Evolutionary conservation across 2,888 invertebrate species (phyloP).

Genomic region (Lysandra coridon): DNA sequence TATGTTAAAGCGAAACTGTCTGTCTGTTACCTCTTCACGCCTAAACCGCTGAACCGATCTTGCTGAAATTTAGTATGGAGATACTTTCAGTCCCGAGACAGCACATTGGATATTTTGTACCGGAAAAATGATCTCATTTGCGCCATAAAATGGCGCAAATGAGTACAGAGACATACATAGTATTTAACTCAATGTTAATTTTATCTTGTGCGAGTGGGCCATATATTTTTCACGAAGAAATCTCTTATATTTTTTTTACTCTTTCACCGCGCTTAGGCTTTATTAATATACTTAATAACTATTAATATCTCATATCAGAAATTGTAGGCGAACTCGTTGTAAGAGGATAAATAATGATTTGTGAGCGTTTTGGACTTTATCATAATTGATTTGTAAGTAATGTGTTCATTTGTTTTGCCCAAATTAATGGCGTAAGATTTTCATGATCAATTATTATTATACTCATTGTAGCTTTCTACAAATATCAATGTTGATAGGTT

Average conservation of each 20-base stretch:
- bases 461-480: no score
- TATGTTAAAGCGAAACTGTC: no score
- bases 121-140: no score
- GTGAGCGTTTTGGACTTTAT: not conserved
- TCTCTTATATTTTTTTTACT: not conserved
- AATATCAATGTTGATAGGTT: no score
- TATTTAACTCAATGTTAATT: not conserved
- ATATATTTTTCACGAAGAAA: not conserved
- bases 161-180: no score
- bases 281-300: not conserved
- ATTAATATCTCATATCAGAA: not conserved
- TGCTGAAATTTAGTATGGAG: no score
- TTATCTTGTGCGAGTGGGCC: not conserved
- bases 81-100: no score
- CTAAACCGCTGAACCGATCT: no score
- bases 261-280: not conserved
- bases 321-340: not conserved
- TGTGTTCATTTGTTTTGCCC: not conserved
- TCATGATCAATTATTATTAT: not conserved
- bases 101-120: no score
- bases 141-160: no score
- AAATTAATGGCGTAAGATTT: not conserved
- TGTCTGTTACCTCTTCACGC: no score
- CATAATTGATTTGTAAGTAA: not conserved
- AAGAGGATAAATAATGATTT: slow-evolving; percentile 6